These are phyloP conservation scores for Gnathonemus echidnorhynchus DNA, from an alignment of 2,113 vertebrate species.

Conservation along the genomic window DNA sequence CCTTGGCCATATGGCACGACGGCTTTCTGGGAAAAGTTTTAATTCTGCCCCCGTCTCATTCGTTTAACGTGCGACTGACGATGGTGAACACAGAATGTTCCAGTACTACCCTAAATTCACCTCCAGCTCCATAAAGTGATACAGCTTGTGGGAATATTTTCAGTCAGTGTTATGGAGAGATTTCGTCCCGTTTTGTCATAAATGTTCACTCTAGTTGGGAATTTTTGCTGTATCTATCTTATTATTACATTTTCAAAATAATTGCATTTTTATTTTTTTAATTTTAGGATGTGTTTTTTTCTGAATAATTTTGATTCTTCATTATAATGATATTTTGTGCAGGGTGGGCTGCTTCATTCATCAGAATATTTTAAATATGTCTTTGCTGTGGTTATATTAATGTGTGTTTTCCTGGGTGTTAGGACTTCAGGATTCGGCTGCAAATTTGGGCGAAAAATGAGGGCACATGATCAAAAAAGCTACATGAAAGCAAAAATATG, in stretches of 20 bases:
- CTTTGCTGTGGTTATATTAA: background rate
- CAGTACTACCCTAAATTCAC: background rate
- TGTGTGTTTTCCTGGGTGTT: background rate
- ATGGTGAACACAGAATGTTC: background rate
- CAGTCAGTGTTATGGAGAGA: background rate
- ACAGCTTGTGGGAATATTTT: background rate
- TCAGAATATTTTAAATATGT: background rate
- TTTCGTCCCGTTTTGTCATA: background rate
- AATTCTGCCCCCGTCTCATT: background rate
- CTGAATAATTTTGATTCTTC: background rate
- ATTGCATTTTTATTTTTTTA: background rate
- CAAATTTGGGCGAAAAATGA: background rate
- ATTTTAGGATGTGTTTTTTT: background rate
- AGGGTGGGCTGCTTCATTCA: background rate
- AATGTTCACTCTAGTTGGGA: background rate
- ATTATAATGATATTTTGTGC: background rate
- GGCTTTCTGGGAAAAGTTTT: background rate
- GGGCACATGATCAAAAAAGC: background rate
- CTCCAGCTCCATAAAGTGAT: background rate
- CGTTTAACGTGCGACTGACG: background rate
- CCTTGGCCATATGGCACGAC: background rate
- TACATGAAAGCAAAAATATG: constrained; percentile 7
- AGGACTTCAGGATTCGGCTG: background rate
- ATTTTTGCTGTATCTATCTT: background rate
- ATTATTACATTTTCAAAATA: background rate